Evolutionary conservation across 1,140 invertebrate species (phyloP), one percentile per base, ranked within the genome.

Genomic region (Sarcophaga bullata): DNA sequence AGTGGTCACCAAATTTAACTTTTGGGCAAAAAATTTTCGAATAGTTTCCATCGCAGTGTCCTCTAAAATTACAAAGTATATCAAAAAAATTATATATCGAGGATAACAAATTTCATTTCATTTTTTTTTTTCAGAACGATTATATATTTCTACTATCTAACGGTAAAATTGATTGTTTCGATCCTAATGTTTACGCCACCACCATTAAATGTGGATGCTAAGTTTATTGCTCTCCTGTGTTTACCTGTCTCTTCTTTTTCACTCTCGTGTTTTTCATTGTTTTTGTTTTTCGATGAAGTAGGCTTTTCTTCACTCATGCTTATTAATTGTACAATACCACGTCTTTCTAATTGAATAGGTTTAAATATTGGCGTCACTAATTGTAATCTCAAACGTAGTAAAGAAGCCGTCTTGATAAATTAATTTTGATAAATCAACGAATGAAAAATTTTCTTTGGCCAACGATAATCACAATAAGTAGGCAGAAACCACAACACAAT

Each of bases 271-370:
- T 49, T 52, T 47, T 72, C 17, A 49, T 73, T 73, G 47, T 81
- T 54, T 50, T 81, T 72, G 8, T 81, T 72, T 81, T 81, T 17
- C 8, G 81, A 81, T 10, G 81, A 72, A 73, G 68, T 73, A n/a
- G 81, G 68, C n/a, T 81, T 81, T 73, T 73, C 72, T 73, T 73
- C 72, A 73, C 81, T 73, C 81, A 68, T 72, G 8, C 68, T 52
- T 17, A 76, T 48, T 6, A 37, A 37, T 75, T 75, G 25, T 37
- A n/a, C 73, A 76, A 76, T 13, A 48, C 37, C 73, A 0, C 10
- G 75, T 17, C 47, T 46, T 8, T 78, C 48, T 78, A 25, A 50
- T 50, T 25, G 6, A 25, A 25, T 19, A 68, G 17, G 17, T 9
- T 25, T 25, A 25, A 68, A 68, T 8, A 68, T 9, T 19, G 9